Percentiles rank a stretch among this genome's conserved stretches.
Conservation (phyloP, 1,140 invertebrate genomes). For the Danaus plexippus region DNA sequence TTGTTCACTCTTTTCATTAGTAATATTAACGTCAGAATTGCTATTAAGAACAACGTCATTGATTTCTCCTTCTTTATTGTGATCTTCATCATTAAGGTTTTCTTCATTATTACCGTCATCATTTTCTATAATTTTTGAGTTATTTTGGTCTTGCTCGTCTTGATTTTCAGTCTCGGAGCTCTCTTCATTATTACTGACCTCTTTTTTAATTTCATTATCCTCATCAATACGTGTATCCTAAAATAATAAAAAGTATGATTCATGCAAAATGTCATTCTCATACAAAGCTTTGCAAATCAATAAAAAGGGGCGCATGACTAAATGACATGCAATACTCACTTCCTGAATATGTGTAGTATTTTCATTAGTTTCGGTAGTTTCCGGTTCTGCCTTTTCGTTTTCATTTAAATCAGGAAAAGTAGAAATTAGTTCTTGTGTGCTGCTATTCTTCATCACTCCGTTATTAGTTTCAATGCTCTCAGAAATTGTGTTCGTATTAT, state of each 20-base stretch:
- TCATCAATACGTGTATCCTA: conserved; percentile 38
- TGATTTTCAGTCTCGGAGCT: conserved; percentile 12
- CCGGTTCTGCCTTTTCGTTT: conserved; percentile 34
- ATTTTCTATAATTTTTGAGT: conserved; percentile 7
- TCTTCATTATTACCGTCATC: too few relatives aligned
- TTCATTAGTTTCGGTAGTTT: conserved; percentile 24
- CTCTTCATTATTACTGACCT: too few relatives aligned
- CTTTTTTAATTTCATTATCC: conserved; percentile 7
- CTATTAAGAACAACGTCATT: background rate
- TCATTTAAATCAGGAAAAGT: conserved; percentile 61
- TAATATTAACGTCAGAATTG: background rate
- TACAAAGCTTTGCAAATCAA: conserved; percentile 64
- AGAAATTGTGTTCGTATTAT: conserved; percentile 51
- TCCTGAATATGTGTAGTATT: conserved; percentile 26
- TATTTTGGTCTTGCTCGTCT: conserved; percentile 7
- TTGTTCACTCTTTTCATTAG: conserved; percentile 7
- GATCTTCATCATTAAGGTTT: conserved; percentile 9
- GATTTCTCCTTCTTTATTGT: conserved; percentile 24
- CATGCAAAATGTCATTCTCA: conserved; percentile 56
- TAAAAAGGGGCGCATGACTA: conserved; percentile 31
- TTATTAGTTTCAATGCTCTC: conserved; percentile 44
- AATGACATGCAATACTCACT: conserved; percentile 52
- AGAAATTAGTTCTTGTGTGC: conserved; percentile 59
- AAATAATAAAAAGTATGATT: conserved; percentile 54
- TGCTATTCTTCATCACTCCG: conserved; percentile 57